Conservation (phyloP, 2,888 invertebrate genomes). For the Drosophila parthenogenetica region DNA sequence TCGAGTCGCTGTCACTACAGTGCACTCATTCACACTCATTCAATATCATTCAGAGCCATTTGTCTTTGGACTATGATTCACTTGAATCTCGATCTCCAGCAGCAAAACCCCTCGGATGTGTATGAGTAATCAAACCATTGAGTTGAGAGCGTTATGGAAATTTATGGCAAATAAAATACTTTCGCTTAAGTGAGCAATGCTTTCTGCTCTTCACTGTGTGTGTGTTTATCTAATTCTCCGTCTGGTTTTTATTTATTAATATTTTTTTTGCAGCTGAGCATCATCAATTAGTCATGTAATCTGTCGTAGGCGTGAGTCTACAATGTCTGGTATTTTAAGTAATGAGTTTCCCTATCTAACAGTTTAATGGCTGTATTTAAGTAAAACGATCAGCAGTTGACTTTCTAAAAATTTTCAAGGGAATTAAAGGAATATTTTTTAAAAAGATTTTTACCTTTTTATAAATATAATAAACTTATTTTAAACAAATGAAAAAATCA, state of each 20-base stretch:
- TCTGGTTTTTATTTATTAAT: conserved; percentile 1
- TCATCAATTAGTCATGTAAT: conserved; percentile 56
- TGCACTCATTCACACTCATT: conserved; percentile 11
- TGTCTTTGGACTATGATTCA: conserved; percentile 42
- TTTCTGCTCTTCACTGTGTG: conserved; percentile 5
- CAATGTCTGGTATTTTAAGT: conserved; percentile 12
- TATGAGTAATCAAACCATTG: conserved; percentile 57
- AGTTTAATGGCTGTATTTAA: neutral
- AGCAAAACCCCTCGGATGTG: conserved; percentile 9
- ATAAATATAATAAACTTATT: no score
- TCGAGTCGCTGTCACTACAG: conserved; percentile 42
- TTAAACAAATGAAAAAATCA: no score
- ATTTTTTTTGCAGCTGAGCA: conserved; percentile 25
- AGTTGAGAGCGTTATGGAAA: conserved; percentile 63
- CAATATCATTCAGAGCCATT: conserved; percentile 5
- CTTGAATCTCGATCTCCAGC: conserved; percentile 40
- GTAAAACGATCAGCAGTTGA: neutral
- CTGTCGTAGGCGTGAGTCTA: conserved; percentile 40
- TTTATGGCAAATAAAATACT: conserved; percentile 71
- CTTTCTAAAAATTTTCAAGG: neutral
- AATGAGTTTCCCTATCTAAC: neutral
- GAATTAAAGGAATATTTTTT: neutral
- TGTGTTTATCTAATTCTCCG: conserved; percentile 7
- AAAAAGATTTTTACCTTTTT: no score
- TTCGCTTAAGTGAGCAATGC: conserved; percentile 59